phyloP scores from a whole-genome alignment of 2,888 invertebrate species.

The Stenolophus ochropezus region DNA sequence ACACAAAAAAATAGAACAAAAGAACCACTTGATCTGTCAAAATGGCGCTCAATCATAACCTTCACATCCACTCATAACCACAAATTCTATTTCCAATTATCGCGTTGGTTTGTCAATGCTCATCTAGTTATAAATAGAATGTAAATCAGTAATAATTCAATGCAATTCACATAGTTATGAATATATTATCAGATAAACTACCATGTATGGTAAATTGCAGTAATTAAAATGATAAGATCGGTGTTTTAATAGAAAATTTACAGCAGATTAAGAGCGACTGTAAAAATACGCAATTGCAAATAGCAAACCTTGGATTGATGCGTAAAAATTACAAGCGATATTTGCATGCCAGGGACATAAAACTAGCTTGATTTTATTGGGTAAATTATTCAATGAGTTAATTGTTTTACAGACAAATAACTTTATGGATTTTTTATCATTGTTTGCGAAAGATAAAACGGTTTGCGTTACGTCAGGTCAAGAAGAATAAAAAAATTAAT shows the following conservation, averaged over 20 bases:
- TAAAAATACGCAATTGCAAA: slow-evolving; percentile 49
- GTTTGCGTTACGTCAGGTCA: slow-evolving; percentile 34
- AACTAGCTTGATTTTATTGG: neutral
- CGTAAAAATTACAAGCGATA: slow-evolving; percentile 5
- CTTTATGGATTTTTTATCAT: slow-evolving; percentile 25
- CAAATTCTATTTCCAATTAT: slow-evolving; percentile 17
- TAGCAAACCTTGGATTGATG: slow-evolving; percentile 55
- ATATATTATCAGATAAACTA: slow-evolving; percentile 50
- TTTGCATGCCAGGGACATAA: slow-evolving; percentile 14
- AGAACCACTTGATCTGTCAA: neutral
- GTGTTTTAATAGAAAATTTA: slow-evolving; percentile 56
- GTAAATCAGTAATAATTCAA: slow-evolving; percentile 41
- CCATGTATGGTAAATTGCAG: slow-evolving; percentile 54
- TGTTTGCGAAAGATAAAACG: slow-evolving; percentile 12
- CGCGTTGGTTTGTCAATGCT: neutral
- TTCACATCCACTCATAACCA: neutral
- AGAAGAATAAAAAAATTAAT: neutral
- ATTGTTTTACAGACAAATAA: slow-evolving; percentile 30
- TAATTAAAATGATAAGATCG: slow-evolving; percentile 56
- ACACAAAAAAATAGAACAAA: slow-evolving; percentile 9
- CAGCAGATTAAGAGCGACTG: slow-evolving; percentile 49
- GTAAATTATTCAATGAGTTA: slow-evolving; percentile 23
- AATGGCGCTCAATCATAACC: neutral
- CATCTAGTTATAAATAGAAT: slow-evolving; percentile 50
- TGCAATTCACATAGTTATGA: slow-evolving; percentile 39